These are phyloP conservation scores for Pseudorhiza aurosa DNA, from an alignment of 30 jellyfish, hydroid and myxozoan species.

Conservation along the genomic window DNA sequence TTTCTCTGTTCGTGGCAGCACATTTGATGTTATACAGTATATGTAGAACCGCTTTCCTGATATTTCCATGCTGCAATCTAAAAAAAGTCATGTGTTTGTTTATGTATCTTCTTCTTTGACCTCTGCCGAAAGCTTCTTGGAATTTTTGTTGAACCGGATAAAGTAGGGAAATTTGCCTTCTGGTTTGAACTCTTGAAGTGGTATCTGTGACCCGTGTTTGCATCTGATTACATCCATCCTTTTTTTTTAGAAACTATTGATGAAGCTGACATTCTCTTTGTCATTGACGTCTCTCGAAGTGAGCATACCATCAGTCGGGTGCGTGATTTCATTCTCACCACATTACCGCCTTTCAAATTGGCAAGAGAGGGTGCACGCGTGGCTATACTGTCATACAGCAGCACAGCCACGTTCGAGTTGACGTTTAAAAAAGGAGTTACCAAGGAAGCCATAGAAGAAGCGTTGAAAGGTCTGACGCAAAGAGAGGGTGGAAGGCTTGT, in stretches of 20 bases:
- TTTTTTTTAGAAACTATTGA: slow-evolving; percentile 6
- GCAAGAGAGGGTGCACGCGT: slow-evolving; percentile 42
- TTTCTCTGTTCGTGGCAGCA: too few species aligned
- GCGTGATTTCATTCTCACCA: slow-evolving; percentile 24
- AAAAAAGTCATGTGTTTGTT: too few species aligned
- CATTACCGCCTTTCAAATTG: slow-evolving; percentile 47
- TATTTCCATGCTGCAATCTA: too few species aligned
- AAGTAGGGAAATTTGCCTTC: too few species aligned
- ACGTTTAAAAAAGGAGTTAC: slow-evolving; percentile 36
- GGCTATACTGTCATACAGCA: slow-evolving; percentile 47
- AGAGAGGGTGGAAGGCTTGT: slow-evolving; percentile 52
- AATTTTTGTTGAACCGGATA: too few species aligned
- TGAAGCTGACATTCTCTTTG: slow-evolving; percentile 47
- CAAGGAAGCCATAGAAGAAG: slow-evolving; percentile 38
- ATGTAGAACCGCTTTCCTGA: too few species aligned
- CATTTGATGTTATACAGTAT: too few species aligned
- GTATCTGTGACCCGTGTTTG: too few species aligned
- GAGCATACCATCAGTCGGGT: slow-evolving; percentile 27
- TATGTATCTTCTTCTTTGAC: too few species aligned
- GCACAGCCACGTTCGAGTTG: slow-evolving; percentile 37
- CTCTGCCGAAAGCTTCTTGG: too few species aligned
- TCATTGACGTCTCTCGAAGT: slow-evolving; percentile 30
- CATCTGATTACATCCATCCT: too few species aligned
- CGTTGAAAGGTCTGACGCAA: slow-evolving; percentile 28
- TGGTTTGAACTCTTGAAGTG: too few species aligned